Base-by-base conservation (phyloP, 92 coral and sea anemone genomes). In the Paramuricea clavata region DNA sequence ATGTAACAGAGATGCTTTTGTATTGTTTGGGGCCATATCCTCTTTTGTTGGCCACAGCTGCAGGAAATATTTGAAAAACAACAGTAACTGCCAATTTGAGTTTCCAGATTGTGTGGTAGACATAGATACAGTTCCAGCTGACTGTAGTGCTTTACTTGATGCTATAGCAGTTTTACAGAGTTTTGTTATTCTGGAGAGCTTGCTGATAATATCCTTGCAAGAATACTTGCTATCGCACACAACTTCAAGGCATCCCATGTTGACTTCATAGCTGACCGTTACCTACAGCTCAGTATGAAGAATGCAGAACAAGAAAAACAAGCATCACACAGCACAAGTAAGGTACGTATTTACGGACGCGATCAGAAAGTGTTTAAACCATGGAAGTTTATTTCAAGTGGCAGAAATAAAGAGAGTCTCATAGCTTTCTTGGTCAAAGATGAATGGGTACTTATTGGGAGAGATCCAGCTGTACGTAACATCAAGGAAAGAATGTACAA, bases 211-310 rank as follows among this genome's bases (percentile, higher is more conserved):
- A 77, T 77, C 28, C 82, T 77, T 77, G 68, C 49, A 2, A 77
- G 82, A 77, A n/a, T 77, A 77, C 69, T 77, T 22, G 67, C 82
- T 56, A 28, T 56, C 13, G 82, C 82, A 21, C 69, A 69, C 82
- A 77, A 77, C 21, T 77, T 77, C 49, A 77, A 77, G 1, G 82
- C 82, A 28, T 77, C 82, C 3, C 77, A 89, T n/a, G 76, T 92
- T 28, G 95, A 92, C 72, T 70, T 86, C 54, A 91, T 92, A 25
- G 85, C 87, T n/a, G 91, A 92, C 47, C 84, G 81, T 59, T 92
- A 89, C 57, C 82, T 69, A 12, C 22, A 11, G 39, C 82, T 2
- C 3, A 52, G 82, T 69, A 77, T 77, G 10, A 77, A 77, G 30
- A 77, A 62, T 22, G 68, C 82, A 77, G n/a, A 42, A n/a, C n/a